Conservation (phyloP, 2,797 vertebrate genomes). For the Luscinia megarhynchos region DNA sequence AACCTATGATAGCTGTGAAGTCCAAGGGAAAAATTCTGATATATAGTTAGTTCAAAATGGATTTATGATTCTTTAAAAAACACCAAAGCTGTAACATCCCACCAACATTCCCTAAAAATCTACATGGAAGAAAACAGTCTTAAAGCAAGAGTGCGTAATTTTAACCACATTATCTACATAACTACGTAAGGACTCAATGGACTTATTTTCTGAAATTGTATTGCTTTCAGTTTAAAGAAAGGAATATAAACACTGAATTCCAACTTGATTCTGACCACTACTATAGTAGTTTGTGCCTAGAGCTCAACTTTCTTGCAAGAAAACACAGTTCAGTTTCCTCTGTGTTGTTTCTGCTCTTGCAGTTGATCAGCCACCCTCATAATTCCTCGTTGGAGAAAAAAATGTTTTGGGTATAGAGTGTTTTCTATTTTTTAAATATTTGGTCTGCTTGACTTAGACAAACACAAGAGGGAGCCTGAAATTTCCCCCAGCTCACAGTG, state of each 20-base stretch:
- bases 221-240: not conserved
- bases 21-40: not conserved
- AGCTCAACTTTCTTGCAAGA: not conserved
- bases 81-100: not conserved
- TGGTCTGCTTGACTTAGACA: not conserved
- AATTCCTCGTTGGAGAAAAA: not conserved
- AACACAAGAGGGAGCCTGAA: not conserved
- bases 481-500: not conserved
- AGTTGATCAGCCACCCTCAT: not conserved
- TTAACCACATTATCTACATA: not conserved
- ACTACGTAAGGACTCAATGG: not conserved
- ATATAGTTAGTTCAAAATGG: not conserved
- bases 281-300: not conserved
- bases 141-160: not conserved
- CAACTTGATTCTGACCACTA: not conserved
- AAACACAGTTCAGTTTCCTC: not conserved
- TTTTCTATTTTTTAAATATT: not conserved
- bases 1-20: not conserved
- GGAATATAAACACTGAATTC: not conserved
- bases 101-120: not conserved
- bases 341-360: not conserved
- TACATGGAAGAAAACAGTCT: not conserved
- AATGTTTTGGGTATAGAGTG: not conserved
- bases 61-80: not conserved
- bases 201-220: not conserved